These are phyloP conservation scores for Indicator maculatus DNA, from an alignment of 2,113 vertebrate species.

Conservation along the genomic window DNA sequence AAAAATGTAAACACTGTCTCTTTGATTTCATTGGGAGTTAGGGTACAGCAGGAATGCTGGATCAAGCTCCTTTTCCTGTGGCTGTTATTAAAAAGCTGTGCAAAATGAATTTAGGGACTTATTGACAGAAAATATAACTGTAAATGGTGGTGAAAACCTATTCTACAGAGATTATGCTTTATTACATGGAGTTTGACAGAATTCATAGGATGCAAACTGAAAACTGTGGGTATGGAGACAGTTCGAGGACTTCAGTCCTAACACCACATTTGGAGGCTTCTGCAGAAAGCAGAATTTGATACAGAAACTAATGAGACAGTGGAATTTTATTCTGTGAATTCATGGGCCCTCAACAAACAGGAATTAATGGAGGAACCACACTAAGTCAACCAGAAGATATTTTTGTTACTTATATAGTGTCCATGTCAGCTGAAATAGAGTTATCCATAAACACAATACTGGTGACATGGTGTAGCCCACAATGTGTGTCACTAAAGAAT, in stretches of 20 bases:
- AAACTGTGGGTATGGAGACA: conserved; percentile 24
- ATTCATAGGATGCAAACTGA: conserved; percentile 27
- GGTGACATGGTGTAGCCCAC: not conserved
- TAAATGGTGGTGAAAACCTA: conserved; percentile 37
- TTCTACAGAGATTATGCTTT: conserved; percentile 6
- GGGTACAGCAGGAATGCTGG: conserved; percentile 17
- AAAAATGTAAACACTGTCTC: conserved; percentile 55
- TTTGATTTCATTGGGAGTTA: conserved; percentile 47
- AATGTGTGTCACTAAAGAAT: not conserved
- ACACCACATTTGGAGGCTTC: conserved; percentile 6
- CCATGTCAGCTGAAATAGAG: conserved; percentile 17
- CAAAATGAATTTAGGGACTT: conserved; percentile 9
- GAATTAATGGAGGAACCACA: conserved; percentile 40
- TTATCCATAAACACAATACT: not conserved
- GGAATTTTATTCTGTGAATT: conserved; percentile 42
- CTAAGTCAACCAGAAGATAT: conserved; percentile 5
- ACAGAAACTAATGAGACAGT: conserved; percentile 20
- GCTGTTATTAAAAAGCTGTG: conserved; percentile 33
- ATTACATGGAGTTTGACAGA: conserved; percentile 22
- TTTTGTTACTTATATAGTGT: conserved; percentile 24
- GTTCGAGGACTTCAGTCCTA: not conserved
- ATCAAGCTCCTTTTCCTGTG: conserved; percentile 19
- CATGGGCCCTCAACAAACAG: not conserved
- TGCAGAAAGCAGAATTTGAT: conserved; percentile 44
- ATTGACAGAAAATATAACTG: conserved; percentile 43